These are phyloP conservation scores for Zapus hudsonius DNA, from an alignment of 2,113 vertebrate species.

Conservation along the genomic window DNA sequence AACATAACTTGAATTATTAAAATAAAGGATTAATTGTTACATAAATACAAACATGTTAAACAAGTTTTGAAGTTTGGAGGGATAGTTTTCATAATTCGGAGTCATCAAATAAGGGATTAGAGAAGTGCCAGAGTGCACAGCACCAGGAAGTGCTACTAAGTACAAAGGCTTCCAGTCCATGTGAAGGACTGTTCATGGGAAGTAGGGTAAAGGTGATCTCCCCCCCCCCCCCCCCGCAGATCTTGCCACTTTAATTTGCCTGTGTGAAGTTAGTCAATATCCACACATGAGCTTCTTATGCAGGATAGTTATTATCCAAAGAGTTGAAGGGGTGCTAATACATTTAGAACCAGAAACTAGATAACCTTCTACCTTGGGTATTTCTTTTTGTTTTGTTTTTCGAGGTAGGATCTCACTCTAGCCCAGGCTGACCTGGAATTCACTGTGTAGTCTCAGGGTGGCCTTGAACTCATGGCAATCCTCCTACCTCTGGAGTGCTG, in stretches of 20 bases:
- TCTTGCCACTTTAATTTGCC: background rate
- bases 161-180: background rate
- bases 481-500: too few species aligned
- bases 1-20: slow-evolving; percentile 6
- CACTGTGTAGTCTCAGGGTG: too few species aligned
- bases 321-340: background rate
- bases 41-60: slow-evolving; percentile 12
- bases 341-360: slow-evolving; percentile 44
- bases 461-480: too few species aligned
- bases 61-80: background rate
- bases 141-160: background rate
- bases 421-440: too few species aligned
- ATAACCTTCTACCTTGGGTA: slow-evolving; percentile 5
- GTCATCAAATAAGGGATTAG: background rate
- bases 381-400: too few species aligned
- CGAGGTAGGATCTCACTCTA: too few species aligned
- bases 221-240: background rate
- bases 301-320: background rate
- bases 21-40: background rate
- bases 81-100: background rate
- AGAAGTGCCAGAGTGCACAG: background rate
- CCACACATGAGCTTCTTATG: background rate
- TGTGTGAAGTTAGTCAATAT: background rate
- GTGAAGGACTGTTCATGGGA: background rate
- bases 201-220: background rate